These are phyloP conservation scores for Lamellibrachia luymesi DNA, from an alignment of 1,140 invertebrate species.

Conservation along the genomic window DNA sequence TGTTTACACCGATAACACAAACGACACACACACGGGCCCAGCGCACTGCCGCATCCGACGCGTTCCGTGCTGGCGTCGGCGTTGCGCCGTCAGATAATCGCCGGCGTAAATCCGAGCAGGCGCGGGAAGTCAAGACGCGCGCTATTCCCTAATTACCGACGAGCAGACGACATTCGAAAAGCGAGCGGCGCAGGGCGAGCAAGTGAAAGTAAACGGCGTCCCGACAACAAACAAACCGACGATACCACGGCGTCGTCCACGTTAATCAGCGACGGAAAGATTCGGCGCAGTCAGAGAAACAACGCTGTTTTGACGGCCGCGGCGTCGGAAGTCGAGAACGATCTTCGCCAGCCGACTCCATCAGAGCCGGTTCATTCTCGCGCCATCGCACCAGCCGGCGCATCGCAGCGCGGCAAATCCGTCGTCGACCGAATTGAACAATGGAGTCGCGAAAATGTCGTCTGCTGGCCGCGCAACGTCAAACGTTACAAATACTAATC, in stretches of 20 bases:
- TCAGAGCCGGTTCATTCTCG: not conserved
- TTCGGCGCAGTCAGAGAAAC: not conserved
- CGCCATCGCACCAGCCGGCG: not conserved
- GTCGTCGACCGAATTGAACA: not conserved
- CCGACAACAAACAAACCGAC: not conserved
- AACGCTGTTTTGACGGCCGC: not conserved
- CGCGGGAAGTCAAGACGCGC: constrained; percentile 2
- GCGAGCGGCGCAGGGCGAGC: not conserved
- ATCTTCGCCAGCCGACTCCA: not conserved
- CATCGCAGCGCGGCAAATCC: not conserved
- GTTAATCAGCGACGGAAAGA: not conserved
- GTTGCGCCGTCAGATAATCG: not conserved
- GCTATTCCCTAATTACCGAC: not conserved
- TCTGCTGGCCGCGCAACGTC: not conserved
- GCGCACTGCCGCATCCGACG: not conserved
- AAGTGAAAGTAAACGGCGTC: not conserved
- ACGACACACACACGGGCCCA: not conserved
- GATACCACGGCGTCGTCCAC: not conserved
- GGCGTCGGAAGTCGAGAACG: not conserved
- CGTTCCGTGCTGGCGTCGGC: not conserved
- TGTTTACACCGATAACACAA: not conserved
- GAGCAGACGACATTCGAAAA: not conserved
- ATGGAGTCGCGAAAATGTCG: constrained; percentile 3
- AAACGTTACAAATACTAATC: constrained; percentile 5
- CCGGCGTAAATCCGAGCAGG: not conserved